Percentiles rank a stretch among this genome's conserved stretches.
Evolutionary conservation across 1,140 invertebrate genomes (phyloP).

Genomic region (Homarus americanus): DNA sequence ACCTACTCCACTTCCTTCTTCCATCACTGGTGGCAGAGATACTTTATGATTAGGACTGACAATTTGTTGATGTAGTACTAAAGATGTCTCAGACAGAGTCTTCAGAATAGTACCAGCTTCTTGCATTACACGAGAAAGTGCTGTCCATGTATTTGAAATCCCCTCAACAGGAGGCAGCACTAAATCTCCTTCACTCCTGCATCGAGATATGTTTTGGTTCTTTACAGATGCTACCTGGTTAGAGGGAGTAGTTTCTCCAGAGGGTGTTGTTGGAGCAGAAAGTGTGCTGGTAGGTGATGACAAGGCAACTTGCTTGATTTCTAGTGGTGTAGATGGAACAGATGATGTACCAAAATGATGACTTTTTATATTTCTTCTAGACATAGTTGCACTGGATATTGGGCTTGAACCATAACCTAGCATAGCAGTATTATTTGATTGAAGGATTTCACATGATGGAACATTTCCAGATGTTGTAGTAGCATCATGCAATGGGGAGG

Average conservation of each 20-base stretch:
- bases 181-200: conserved; percentile 57
- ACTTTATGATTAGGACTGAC: conserved; percentile 34
- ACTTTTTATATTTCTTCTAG: neutral
- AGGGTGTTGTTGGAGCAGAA: conserved; percentile 52
- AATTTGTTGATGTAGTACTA: conserved; percentile 44
- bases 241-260: neutral
- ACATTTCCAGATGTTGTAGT: neutral
- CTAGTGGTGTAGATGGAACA: conserved; percentile 19
- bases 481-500: conserved; percentile 32
- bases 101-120: conserved; percentile 63
- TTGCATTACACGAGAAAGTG: conserved; percentile 49
- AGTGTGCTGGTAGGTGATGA: conserved; percentile 21
- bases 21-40: conserved; percentile 28
- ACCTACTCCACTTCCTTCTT: conserved; percentile 7
- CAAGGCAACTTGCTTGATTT: neutral
- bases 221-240: neutral
- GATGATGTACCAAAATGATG: neutral
- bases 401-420: neutral
- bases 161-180: conserved; percentile 14
- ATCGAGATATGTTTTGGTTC: conserved; percentile 15
- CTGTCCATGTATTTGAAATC: conserved; percentile 39
- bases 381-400: neutral
- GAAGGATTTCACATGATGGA: neutral
- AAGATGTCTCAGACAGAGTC: conserved; percentile 57
- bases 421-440: neutral